Evolutionary conservation across 2,797 vertebrate genomes (phyloP), one percentile per base, ranked within the genome.

Genomic region (Notolabrus celidotus): DNA sequence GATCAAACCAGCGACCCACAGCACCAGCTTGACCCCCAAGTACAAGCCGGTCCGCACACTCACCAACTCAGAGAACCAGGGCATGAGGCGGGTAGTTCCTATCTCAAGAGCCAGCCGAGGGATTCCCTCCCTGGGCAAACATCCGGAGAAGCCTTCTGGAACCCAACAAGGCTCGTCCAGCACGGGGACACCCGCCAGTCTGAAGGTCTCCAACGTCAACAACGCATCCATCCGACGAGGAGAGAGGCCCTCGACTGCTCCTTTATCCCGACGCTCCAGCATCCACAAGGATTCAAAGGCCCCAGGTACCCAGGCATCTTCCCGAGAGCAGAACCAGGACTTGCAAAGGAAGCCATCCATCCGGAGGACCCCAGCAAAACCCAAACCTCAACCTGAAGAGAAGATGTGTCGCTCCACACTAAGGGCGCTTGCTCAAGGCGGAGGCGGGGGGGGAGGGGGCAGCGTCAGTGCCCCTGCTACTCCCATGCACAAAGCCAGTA

Each of bases 11-110:
- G 7, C 31, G 41, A 25, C 43, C n/a, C 10, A 46, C 15, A 64
- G 60, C 33, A 1, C 23, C 73, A 86, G 66, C 23, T 50, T 54
- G 69, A 83, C 77, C 87, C 81, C 51, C 52, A 83, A 63, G 29
- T 11, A 5, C 17, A 85, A 65, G 6, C 39, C 68, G 0, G 80
- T 96, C 57, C 92, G 96, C 62, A 96, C 94, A 19, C 84, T 96
- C 67, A 95, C 91, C 14, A 61, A 67, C 45, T 94, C 94, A 0
- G 96, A 98, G 88, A 94, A 86, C 11, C 93, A 95, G 79, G 93
- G 78, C 47, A 94, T 97, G 95, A 95, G 96, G 76, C 95, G 96
- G 65, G 94, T 97, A 0, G 94, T 98, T 19, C 94, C 96, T 36
- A 94, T 98, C 82, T 92, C 94, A 47, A 94, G 91, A 67, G 82